A percentile compares a stretch with the other conserved stretches of the same genome.
phyloP scores from a whole-genome alignment of 2,797 vertebrate genomes.

The Caiman crocodilus region DNA sequence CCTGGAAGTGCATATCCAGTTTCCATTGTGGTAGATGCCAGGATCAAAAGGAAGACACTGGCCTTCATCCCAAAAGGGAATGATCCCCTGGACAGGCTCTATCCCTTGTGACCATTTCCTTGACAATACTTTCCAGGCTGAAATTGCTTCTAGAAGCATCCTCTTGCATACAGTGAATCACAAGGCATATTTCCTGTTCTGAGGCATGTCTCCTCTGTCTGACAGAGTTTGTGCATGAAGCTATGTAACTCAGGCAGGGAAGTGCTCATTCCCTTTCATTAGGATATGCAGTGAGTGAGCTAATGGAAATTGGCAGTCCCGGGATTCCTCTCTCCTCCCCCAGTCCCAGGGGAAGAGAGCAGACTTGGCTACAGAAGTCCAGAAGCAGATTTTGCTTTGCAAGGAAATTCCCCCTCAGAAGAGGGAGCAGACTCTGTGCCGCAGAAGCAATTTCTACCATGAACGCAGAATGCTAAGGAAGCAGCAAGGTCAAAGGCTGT shows the following conservation, averaged over 20 bases:
- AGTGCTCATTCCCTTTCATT: not conserved
- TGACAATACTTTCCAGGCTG: not conserved
- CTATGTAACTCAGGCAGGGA: not conserved
- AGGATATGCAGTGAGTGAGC: not conserved
- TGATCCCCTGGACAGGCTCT: not conserved
- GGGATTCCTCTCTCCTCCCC: not conserved
- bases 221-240: not conserved
- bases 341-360: not conserved
- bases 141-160: not conserved
- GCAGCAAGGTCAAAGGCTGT: slow-evolving; percentile 30
- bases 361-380: not conserved
- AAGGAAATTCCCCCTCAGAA: slow-evolving; percentile 15
- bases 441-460: not conserved
- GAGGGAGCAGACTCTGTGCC: not conserved
- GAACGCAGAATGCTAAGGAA: not conserved
- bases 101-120: not conserved
- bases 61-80: not conserved
- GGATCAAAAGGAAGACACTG: not conserved
- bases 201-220: not conserved
- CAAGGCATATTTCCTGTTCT: not conserved
- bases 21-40: too few species aligned
- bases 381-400: not conserved
- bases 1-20: not conserved
- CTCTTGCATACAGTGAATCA: not conserved
- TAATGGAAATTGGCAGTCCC: not conserved